Base-by-base conservation (phyloP, 2,888 invertebrate genomes). In the Diadegma fenestrale region DNA sequence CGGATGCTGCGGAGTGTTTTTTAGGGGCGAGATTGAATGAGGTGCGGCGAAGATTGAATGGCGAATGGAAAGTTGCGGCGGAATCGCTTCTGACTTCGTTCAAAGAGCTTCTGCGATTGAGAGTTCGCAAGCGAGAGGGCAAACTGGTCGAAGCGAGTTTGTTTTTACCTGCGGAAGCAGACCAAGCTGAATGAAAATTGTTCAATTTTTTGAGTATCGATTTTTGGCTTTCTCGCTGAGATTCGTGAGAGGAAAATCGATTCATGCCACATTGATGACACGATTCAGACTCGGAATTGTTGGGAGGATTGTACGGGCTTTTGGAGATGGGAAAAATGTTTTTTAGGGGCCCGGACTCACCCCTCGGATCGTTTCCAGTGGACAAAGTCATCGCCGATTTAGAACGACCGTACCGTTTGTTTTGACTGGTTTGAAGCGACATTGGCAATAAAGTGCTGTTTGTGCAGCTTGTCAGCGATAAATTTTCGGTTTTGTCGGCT, bases 341-440 rank as follows among this genome's bases (percentile, higher is more conserved):
- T 63, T 78, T 17, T 6, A 12, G 5, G 41, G 68, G 33, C 14
- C 45, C 75, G 19, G 85, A 90, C 91, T 93, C 92, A 92, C 93
- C 93, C 87, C 86, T 90, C 81, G 89, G 81, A 80, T 92, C 90
- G 82, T 80, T 72, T 14, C 91, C 88, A 84, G 87, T 88, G 30
- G 93, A 91, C 37, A 93, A 88, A 54, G 88, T 89, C 83, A 91
- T 88, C 58, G 91, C 93, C 82, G 93, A 92, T 82, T 91, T 90
- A 22, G 93, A 93, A 51, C 93, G 91, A 71, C 90, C 91, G 85
- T 92, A 92, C 84, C 90, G 90, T 87, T 92, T 92, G 41, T 82
- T 54, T 33, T 85, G 80, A 41, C 69, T 73, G 12, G 63, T 64
- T 3, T 69, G 63, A 22, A 69, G 79, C 6, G 66, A 61, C 48